Evolutionary conservation across 2,888 invertebrate genomes (phyloP), one percentile per base, ranked within the genome.

Genomic region (Fragum sueziense): DNA sequence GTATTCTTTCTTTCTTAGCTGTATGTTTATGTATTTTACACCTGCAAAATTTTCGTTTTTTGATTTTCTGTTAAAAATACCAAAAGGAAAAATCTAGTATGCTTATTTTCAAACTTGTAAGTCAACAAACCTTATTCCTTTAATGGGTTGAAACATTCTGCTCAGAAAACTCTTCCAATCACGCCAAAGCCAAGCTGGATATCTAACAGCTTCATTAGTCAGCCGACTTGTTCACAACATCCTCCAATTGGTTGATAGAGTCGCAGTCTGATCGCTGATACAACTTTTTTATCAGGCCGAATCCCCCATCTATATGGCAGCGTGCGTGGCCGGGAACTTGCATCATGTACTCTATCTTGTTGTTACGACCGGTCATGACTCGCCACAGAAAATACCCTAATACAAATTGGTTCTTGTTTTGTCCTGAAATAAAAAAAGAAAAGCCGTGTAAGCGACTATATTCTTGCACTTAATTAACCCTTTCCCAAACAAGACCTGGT

Each of bases 101-200:
- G n/a, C n/a, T n/a, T n/a, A n/a, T n/a, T n/a, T n/a, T n/a, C n/a
- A n/a, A n/a, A n/a, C n/a, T n/a, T n/a, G n/a, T n/a, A n/a, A n/a
- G n/a, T n/a, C n/a, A n/a, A n/a, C n/a, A n/a, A n/a, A n/a, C n/a
- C n/a, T n/a, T n/a, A n/a, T 61, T 29, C 61, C 4, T 20, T 25
- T 31, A 61, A 27, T 4, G 47, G 25, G 17, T 51, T 68, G 31
- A 41, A 51, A 27, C 2, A 2, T 1, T 22, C 27, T 17, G n/a
- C 14, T 2, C 27, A 68, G 6, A n/a, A 51, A 68, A 4, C 51
- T n/a, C 34, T 68, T 51, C 68, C 68, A 51, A 20, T 68, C 68
- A 11, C 51, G n/a, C 68, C 68, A 68, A 27, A 17, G 7, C 68
- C 68, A 68, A 11, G 51, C 68, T 51, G 68, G 68, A 47, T 68